Base-by-base conservation (phyloP, 2,797 vertebrate species). In the Chanos chanos region DNA sequence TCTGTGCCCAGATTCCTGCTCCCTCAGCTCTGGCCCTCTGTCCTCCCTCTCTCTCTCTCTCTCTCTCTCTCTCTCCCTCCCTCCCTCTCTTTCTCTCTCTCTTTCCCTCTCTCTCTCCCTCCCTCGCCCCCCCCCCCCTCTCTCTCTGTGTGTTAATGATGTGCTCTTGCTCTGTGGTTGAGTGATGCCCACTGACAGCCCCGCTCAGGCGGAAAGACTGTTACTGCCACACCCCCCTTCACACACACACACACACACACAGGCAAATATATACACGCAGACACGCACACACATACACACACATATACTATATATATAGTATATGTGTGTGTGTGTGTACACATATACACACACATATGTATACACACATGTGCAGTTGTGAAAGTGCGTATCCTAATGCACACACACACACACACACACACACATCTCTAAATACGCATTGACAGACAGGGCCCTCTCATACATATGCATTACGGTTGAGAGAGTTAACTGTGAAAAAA, bases 191-290 rank as follows among this genome's bases (percentile, higher is more conserved):
- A 68, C 61, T 59, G 75, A 77, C 75, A 74, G 75, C 36, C 33
- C n/a, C 84, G 78, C 83, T 87, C 83, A 86, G 79, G 77, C 70
- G 49, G 77, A 86, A 85, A 85, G 67, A 67, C 80, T 80, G 70
- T 15, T 40, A 36, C 55, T 39, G 24, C 52, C 79, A 80, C 78
- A 62, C 67, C 53, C 68, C 63, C 60, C 57, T 36, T 4, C 41
- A 22, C 61, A 57, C 64, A 56, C 66, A 56, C 71, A 69, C 67
- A 77, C 33, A 28, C 55, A 66, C 49, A 56, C 55, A 57, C 52
- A 61, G 34, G 66, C 52, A 55, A 55, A 69, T 40, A 54, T 58
- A 65, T 68, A 70, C 48, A 58, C 50, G 39, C 58, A 51, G 45
- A 33, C 61, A 72, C 61, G 50, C 55, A 57, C 59, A 68, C 7